Evolutionary conservation across 2,113 vertebrate species (phyloP).

Genomic region (Amblyornis subalaris): DNA sequence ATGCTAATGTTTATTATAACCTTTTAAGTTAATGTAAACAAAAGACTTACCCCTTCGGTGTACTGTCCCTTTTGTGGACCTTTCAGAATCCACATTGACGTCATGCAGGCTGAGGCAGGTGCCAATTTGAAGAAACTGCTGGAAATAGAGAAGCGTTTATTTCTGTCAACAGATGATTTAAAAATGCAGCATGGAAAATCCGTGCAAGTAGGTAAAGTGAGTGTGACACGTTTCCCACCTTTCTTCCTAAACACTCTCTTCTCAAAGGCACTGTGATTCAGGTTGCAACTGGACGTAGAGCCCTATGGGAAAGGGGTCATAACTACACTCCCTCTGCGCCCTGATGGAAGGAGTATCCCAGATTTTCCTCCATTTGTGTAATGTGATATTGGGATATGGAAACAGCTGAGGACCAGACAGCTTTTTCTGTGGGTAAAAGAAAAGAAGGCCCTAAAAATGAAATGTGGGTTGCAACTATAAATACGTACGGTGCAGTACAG

Average conservation of each 20-base stretch:
- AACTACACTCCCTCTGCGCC: background rate
- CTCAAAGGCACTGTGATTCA: background rate
- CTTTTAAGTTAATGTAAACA: background rate
- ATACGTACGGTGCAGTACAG: background rate
- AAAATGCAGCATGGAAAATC: slow-evolving; percentile 75
- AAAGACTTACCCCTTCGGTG: background rate
- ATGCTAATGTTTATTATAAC: background rate
- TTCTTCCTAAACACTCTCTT: background rate
- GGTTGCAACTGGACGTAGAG: background rate
- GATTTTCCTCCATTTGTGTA: background rate
- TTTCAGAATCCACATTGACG: slow-evolving; percentile 81
- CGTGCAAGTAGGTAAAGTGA: slow-evolving; percentile 62
- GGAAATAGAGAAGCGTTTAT: slow-evolving; percentile 70
- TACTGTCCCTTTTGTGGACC: background rate
- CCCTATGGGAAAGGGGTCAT: background rate
- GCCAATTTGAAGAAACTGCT: slow-evolving; percentile 78
- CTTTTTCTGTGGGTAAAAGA: background rate
- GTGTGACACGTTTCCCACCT: background rate
- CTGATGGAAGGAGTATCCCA: background rate
- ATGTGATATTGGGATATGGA: background rate
- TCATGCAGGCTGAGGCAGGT: slow-evolving; percentile 72
- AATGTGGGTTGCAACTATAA: background rate
- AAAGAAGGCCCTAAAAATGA: background rate
- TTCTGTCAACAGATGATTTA: slow-evolving; percentile 71
- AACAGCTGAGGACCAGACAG: background rate